Evolutionary conservation across 2,113 vertebrate species (phyloP).

Genomic region (Pseudonaja textilis): DNA sequence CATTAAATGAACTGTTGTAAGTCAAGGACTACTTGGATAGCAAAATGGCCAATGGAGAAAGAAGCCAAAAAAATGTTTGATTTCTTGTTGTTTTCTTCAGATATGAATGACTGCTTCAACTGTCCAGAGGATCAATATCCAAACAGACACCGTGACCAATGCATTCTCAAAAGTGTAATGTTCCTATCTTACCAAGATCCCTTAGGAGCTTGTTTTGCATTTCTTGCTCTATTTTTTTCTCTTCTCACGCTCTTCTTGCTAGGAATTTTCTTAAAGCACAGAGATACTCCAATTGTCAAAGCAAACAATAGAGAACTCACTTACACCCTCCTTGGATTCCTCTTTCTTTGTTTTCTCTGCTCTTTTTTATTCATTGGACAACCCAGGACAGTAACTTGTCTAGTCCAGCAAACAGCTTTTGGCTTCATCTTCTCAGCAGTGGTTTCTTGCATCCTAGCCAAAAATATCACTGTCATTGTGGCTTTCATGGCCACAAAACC

Average conservation of each 20-base stretch:
- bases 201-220: background rate
- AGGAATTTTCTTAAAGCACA: background rate
- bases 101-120: background rate
- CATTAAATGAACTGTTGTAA: background rate
- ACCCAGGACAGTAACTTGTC: background rate
- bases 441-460: background rate
- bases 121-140: background rate
- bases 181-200: background rate
- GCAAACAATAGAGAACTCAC: background rate
- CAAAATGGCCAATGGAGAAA: background rate
- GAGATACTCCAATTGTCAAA: background rate
- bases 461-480: background rate
- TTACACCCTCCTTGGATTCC: background rate
- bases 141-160: background rate
- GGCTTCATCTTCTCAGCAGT: background rate
- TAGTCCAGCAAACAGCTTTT: background rate
- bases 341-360: background rate
- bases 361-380: background rate
- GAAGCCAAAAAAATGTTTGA: background rate
- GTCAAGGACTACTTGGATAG: background rate
- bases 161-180: background rate
- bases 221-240: background rate
- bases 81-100: background rate
- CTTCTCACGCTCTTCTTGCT: background rate
- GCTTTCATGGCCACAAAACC: background rate